Evolutionary conservation across 92 coral and sea anemone genomes (phyloP).

Genomic region (Zoanthus solanderi): DNA sequence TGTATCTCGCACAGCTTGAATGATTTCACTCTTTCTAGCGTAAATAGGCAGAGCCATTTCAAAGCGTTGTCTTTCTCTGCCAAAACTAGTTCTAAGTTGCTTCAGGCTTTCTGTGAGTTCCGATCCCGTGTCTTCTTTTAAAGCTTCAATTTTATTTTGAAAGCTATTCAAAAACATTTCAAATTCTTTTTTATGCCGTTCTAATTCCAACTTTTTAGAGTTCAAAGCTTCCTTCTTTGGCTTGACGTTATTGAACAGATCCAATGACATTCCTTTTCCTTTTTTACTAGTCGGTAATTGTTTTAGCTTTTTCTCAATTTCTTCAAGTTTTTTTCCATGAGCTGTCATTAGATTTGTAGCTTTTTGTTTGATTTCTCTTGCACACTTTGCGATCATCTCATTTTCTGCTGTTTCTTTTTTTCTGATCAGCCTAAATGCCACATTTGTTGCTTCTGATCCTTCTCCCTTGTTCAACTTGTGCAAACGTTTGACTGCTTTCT

Average conservation of each 20-base stretch:
- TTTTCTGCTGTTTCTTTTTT: not conserved
- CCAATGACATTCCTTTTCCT: conserved; percentile 49
- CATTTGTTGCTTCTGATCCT: not conserved
- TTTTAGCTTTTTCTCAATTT: conserved; percentile 16
- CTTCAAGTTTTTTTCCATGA: conserved; percentile 37
- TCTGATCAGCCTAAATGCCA: conserved; percentile 32
- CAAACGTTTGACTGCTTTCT: conserved; percentile 39
- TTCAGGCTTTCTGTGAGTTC: conserved; percentile 19
- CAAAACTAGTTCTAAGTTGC: conserved; percentile 54
- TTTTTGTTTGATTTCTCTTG: conserved; percentile 41
- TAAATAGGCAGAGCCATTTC: conserved; percentile 86
- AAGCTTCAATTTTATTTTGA: conserved; percentile 30
- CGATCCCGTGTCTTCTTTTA: conserved; percentile 25
- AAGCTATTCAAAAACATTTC: conserved; percentile 38
- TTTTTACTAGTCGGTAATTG: conserved; percentile 17
- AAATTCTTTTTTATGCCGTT: conserved; percentile 63
- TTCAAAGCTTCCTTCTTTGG: conserved; percentile 59
- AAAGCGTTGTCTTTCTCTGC: conserved; percentile 75
- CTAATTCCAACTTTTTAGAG: conserved; percentile 68
- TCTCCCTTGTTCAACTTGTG: conserved; percentile 22
- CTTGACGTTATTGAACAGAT: conserved; percentile 49
- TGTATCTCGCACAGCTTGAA: conserved; percentile 61
- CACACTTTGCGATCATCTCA: conserved; percentile 26
- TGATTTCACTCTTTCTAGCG: conserved; percentile 74
- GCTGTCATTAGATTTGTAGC: not conserved